Evolutionary conservation across 2,113 vertebrate species (phyloP), one percentile per base, ranked within the genome.

Genomic region (Pitta sordida): DNA sequence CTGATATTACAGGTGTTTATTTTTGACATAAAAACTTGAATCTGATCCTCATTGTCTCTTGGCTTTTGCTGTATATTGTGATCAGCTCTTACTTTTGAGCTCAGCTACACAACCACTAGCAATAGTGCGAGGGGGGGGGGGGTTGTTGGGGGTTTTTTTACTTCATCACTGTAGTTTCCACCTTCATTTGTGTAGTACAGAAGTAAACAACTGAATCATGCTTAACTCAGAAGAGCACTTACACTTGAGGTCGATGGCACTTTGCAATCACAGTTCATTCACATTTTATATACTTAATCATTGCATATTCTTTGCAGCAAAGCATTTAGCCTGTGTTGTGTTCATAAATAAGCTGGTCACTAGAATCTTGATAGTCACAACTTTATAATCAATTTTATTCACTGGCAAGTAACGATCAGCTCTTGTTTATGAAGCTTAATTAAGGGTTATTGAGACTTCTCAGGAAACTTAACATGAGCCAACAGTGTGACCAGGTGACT

Each of bases 301-400:
- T 7, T 10, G 14, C 43, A 44, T 13, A n/a, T 77, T 30, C 36
- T 83, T 74, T 81, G 26, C 71, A 91, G 43, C 5, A 41, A 88
- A 78, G 46, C 29, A 51, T 74, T 91, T 91, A 80, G 51, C 30
- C 55, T 0, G 0, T 13, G 15, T 23, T 56, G 16, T 83, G 27
- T 56, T 60, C 60, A 69, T 90, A 88, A 95, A 90, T 86, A 77
- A 90, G 59, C 13, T 52, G 3, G 65, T 70, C 56, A 67, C 48
- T 87, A 60, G 60, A 80, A 70, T 43, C 48, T 52, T 63, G 51
- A 62, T 39, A 80, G 67, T 59, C 63, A 85, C 27, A 76, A 86
- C n/a, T 90, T 90, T 49, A 94, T 86, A 94, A 91, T 93, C 79
- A 70, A 85, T 93, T 90, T 86, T 85, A 91, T 93, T 90, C 95